Conservation (phyloP, 1,140 invertebrate genomes). For the Brachionus sp. region DNA sequence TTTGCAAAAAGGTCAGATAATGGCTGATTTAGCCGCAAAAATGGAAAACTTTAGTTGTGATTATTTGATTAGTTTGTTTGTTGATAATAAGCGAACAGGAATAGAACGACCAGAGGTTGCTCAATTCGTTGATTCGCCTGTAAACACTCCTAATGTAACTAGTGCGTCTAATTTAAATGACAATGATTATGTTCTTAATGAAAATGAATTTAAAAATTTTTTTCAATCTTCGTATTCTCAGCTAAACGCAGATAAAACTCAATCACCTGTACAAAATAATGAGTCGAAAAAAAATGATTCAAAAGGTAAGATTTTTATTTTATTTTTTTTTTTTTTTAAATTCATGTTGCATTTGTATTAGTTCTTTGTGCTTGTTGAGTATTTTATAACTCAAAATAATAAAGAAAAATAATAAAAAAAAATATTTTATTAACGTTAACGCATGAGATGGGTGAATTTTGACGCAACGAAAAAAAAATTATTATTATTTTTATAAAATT, state of each 20-base stretch:
- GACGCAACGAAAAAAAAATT: too few species aligned
- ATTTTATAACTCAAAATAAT: too few species aligned
- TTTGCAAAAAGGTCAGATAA: background rate
- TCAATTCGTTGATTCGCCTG: background rate
- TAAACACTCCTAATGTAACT: background rate
- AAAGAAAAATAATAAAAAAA: too few species aligned
- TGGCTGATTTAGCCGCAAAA: background rate
- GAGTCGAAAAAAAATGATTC: conserved; percentile 27
- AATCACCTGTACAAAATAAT: conserved; percentile 4
- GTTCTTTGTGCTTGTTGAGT: too few species aligned
- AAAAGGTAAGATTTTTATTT: background rate
- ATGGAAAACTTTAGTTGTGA: background rate
- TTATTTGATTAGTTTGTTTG: background rate
- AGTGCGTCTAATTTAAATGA: background rate
- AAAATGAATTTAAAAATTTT: conserved; percentile 41
- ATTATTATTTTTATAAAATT: too few species aligned
- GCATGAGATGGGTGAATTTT: too few species aligned
- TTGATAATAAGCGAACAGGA: conserved; percentile 42
- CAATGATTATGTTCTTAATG: background rate
- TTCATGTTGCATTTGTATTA: too few species aligned
- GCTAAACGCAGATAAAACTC: conserved; percentile 11
- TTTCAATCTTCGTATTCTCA: conserved; percentile 21
- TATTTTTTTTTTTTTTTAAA: background rate
- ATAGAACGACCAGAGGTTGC: background rate
- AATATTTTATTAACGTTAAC: too few species aligned